These are phyloP conservation scores for Baronia brevicornis DNA, from an alignment of 2,888 invertebrate species.

Conservation along the genomic window DNA sequence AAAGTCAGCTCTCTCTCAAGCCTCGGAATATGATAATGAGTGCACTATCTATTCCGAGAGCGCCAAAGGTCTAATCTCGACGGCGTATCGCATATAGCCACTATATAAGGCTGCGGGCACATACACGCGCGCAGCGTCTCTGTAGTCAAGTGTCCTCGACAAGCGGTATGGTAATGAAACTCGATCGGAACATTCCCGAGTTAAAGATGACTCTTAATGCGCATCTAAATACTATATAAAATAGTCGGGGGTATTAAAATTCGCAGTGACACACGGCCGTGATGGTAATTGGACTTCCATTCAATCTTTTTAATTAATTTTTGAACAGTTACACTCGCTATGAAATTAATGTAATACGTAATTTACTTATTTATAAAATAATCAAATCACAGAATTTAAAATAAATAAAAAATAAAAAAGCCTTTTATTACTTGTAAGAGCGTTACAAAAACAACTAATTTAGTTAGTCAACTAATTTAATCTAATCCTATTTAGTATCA, in stretches of 20 bases:
- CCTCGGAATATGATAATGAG: conserved; percentile 44
- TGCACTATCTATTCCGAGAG: conserved; percentile 42
- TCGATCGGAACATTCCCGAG: conserved; percentile 55
- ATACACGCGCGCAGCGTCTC: conserved; percentile 12
- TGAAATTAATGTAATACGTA: no score
- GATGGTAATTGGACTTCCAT: conserved; percentile 12
- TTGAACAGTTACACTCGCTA: no score
- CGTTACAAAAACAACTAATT: no score
- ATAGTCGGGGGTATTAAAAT: conserved; percentile 32
- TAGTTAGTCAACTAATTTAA: no score
- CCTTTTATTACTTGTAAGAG: no score
- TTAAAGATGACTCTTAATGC: conserved; percentile 66
- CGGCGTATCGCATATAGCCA: conserved; percentile 34
- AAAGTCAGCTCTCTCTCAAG: conserved; percentile 27
- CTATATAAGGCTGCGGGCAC: conserved; percentile 17
- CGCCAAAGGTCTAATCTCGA: conserved; percentile 39
- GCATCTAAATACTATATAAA: conserved; percentile 63
- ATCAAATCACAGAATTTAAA: no score
- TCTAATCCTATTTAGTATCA: no score
- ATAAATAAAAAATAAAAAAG: no score
- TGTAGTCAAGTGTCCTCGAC: conserved; percentile 47
- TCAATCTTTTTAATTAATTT: no score
- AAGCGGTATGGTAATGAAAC: conserved; percentile 62
- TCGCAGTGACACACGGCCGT: conserved; percentile 28
- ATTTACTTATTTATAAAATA: no score